Conservation (phyloP, 1,140 invertebrate genomes). For the Conus ventricosus region DNA sequence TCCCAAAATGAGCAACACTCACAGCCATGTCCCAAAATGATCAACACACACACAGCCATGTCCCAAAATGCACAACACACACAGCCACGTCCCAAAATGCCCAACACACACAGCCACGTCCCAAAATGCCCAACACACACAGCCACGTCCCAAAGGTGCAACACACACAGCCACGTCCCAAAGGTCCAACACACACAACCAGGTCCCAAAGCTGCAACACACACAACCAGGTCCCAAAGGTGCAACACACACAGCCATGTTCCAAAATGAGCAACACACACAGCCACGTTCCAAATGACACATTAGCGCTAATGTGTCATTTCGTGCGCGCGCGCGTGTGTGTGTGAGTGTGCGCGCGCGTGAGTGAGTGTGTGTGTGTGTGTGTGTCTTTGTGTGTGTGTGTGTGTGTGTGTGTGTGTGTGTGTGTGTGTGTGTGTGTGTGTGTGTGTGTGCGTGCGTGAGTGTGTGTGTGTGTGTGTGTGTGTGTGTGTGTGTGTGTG, state of each 20-base stretch:
- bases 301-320: background rate
- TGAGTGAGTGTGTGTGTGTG: too few relatives aligned
- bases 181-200: background rate
- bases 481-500: too few relatives aligned
- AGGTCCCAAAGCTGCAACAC: background rate
- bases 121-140: background rate
- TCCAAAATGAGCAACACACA: background rate
- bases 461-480: too few relatives aligned
- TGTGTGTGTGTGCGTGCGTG: too few relatives aligned
- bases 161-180: background rate
- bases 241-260: background rate
- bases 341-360: too few relatives aligned
- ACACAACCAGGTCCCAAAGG: background rate
- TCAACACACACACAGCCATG: background rate
- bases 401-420: too few relatives aligned
- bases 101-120: background rate
- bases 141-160: background rate
- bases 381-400: too few relatives aligned
- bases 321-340: too few relatives aligned
- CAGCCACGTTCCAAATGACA: background rate
- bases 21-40: background rate
- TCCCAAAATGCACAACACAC: background rate
- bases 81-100: background rate
- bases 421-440: too few relatives aligned
- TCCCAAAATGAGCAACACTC: background rate